These are phyloP conservation scores for Drosophila tristis DNA, from an alignment of 1,140 invertebrate genomes.

Conservation along the genomic window DNA sequence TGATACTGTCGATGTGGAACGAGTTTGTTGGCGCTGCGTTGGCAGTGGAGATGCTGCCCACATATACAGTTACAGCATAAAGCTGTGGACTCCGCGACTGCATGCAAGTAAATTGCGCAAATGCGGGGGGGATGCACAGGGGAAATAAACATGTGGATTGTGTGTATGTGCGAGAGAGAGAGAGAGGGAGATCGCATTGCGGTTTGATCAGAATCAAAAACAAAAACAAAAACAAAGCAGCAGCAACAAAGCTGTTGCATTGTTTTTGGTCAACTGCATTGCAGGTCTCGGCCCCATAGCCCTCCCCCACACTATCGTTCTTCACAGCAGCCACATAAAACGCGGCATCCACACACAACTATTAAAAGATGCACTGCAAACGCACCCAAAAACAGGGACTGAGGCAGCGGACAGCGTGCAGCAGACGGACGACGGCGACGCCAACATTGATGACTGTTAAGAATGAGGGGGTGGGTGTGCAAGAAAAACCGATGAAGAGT, in stretches of 20 bases:
- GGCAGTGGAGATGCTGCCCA: constrained; percentile 51
- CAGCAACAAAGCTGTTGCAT: constrained; percentile 63
- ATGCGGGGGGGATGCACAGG: neutral
- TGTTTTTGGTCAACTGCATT: constrained; percentile 78
- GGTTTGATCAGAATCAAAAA: constrained; percentile 71
- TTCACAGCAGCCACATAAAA: constrained; percentile 27
- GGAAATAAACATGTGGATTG: no score
- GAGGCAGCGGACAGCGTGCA: no score
- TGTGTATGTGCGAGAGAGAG: no score
- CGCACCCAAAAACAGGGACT: constrained; percentile 14
- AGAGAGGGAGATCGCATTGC: constrained; percentile 34
- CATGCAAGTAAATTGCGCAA: constrained; percentile 64
- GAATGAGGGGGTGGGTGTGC: constrained; percentile 23
- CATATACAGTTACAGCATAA: constrained; percentile 26
- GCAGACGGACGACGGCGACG: constrained; percentile 13
- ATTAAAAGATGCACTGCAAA: constrained; percentile 51
- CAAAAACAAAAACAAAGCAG: constrained; percentile 29
- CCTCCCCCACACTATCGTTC: neutral
- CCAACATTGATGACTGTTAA: constrained; percentile 25
- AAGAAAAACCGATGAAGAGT: neutral
- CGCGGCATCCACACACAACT: constrained; percentile 23
- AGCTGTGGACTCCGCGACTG: constrained; percentile 18
- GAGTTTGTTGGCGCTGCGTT: constrained; percentile 60
- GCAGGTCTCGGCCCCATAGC: constrained; percentile 37
- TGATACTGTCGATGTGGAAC: constrained; percentile 45